These are phyloP conservation scores for Anneissia japonica DNA, from an alignment of 35 echinoderm and acorn worm species.

Conservation along the genomic window DNA sequence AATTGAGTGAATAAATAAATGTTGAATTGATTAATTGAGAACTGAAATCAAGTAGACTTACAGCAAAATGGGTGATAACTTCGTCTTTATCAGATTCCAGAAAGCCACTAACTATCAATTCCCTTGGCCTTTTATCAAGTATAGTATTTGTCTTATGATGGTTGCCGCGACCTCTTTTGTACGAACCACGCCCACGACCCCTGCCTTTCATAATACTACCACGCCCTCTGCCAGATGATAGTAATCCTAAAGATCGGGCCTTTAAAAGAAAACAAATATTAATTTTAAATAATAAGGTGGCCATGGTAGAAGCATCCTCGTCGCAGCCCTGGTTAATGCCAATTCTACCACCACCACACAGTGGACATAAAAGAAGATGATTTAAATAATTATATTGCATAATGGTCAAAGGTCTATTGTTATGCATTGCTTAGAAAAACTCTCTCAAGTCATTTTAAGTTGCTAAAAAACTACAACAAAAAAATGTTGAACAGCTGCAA, in stretches of 20 bases:
- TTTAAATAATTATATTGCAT: too few relatives aligned
- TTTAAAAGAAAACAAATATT: constrained; percentile 2
- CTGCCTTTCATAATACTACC: constrained; percentile 24
- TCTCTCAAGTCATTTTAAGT: not conserved
- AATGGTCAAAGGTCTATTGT: too few relatives aligned
- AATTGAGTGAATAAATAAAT: not conserved
- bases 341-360: too few relatives aligned
- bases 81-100: constrained; percentile 73
- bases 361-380: too few relatives aligned
- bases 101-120: constrained; percentile 67
- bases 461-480: not conserved
- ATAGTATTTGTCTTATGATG: constrained; percentile 51
- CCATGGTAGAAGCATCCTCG: too few relatives aligned
- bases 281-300: too few relatives aligned
- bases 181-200: constrained; percentile 53
- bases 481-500: not conserved
- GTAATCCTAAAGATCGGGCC: constrained; percentile 61
- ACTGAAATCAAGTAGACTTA: constrained; percentile 33
- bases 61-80: constrained; percentile 74
- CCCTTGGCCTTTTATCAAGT: constrained; percentile 81
- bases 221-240: constrained; percentile 46
- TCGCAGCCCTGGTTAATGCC: too few relatives aligned
- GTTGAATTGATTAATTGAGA: not conserved
- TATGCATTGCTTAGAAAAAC: not conserved
- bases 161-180: constrained; percentile 17